phyloP scores from a whole-genome alignment of 2,113 vertebrate genomes.

The Phrynosoma blainvillii region DNA sequence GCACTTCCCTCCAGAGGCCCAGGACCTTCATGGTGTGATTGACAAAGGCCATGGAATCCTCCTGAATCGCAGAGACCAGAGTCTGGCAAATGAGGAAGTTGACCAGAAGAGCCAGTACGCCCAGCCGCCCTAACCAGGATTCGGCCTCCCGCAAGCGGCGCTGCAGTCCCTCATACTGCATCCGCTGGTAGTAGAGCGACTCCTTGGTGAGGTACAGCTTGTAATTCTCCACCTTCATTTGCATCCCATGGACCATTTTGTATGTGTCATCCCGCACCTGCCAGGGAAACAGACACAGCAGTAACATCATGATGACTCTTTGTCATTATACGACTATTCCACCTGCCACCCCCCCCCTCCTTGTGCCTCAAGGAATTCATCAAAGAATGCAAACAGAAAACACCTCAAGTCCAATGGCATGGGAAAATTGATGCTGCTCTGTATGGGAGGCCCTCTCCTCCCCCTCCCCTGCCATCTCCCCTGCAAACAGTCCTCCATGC shows the following conservation, averaged over 20 bases:
- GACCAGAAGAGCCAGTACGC: slow-evolving; percentile 74
- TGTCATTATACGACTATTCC: neutral
- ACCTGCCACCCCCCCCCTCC: too few species aligned
- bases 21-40: slow-evolving; percentile 73
- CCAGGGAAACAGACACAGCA: neutral
- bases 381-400: too few species aligned
- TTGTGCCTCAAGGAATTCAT: too few species aligned
- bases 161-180: slow-evolving; percentile 59
- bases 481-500: too few species aligned
- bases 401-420: too few species aligned
- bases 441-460: too few species aligned
- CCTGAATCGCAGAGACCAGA: slow-evolving; percentile 70
- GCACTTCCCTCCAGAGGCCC: neutral
- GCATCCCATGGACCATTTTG: slow-evolving; percentile 70
- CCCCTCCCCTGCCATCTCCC: too few species aligned
- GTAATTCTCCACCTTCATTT: slow-evolving; percentile 61
- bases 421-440: too few species aligned
- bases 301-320: accelerated
- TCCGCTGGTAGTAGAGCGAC: slow-evolving; percentile 68
- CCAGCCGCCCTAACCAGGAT: slow-evolving; percentile 69
- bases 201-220: slow-evolving; percentile 41
- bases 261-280: slow-evolving; percentile 81
- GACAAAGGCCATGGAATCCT: slow-evolving; percentile 73
- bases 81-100: slow-evolving; percentile 79
- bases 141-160: slow-evolving; percentile 62